Percentiles rank a stretch among this genome's conserved stretches.
These are phyloP conservation scores for Ormyrus nitidulus DNA, from an alignment of 2,888 invertebrate species.

Conservation along the genomic window DNA sequence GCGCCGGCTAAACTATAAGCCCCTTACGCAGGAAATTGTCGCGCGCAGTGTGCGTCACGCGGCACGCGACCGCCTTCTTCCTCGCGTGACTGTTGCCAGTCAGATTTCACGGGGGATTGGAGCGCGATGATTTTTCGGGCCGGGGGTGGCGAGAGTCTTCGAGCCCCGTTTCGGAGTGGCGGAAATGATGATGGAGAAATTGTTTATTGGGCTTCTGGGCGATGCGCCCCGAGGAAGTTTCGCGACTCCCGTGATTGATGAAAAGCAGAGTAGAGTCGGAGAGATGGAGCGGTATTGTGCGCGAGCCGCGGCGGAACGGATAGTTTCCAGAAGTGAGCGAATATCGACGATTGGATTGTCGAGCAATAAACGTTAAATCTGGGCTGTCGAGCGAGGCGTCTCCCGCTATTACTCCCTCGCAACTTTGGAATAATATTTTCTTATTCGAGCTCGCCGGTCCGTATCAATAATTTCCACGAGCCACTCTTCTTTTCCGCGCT, in stretches of 20 bases:
- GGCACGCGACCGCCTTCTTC: slow-evolving; percentile 21
- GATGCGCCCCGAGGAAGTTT: not conserved
- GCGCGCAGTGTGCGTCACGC: slow-evolving; percentile 19
- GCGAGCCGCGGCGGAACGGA: not conserved
- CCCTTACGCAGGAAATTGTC: slow-evolving; percentile 30
- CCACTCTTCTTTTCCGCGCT: slow-evolving; percentile 26
- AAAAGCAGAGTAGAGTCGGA: not conserved
- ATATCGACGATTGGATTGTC: not conserved
- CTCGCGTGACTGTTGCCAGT: not conserved
- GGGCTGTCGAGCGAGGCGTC: not conserved
- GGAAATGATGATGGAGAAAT: slow-evolving; percentile 44
- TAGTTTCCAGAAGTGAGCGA: not conserved
- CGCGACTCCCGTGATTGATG: not conserved
- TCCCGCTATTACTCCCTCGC: not conserved
- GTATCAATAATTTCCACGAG: not conserved
- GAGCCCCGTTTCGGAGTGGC: not conserved
- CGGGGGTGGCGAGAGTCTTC: not conserved
- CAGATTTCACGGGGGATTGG: slow-evolving; percentile 1
- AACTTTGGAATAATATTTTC: not conserved
- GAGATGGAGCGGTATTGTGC: not conserved
- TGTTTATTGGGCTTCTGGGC: slow-evolving; percentile 34
- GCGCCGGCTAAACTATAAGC: not conserved
- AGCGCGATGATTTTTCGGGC: slow-evolving; percentile 24
- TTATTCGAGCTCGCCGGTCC: not conserved
- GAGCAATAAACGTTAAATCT: not conserved